Evolutionary conservation across 2,113 vertebrate species (phyloP), one percentile per base, ranked within the genome.

Genomic region (Tetraodon nigroviridis): DNA sequence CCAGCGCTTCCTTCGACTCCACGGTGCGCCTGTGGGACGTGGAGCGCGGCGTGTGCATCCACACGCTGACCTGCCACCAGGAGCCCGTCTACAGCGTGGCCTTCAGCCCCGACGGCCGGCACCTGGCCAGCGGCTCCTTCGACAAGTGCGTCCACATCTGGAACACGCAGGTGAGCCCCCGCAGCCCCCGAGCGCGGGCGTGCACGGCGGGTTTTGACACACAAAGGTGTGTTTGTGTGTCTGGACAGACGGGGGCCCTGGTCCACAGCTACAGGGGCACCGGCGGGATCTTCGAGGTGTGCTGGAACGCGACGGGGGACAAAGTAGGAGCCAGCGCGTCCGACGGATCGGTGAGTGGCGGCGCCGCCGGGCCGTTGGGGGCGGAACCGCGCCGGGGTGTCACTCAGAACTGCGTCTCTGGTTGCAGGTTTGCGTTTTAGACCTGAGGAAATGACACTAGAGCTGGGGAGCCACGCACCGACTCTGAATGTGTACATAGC

Each of bases 401-500:
- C 6, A 44, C 29, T 49, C 44, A 15, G 5, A 15, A 4, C 14
- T 63, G 58, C 20, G 27, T 67, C 18, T 68, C 68, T 55, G 19
- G 19, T 19, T 21, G 0, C 86, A 99, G 97, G 97, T 99, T 90
- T 99, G 97, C 82, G 97, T 99, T 81, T 90, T 99, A 93, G 97
- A 99, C 86, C 91, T 98, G 85, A 95, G 95, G 91, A 99, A 99
- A 97, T 99, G 95, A 95, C 91, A 88, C 90, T 92, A 21, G 49
- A 89, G 86, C 89, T 90, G 90, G 90, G 93, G 94, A 95, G 92
- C 95, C 94, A 93, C 94, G 94, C 94, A 94, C 94, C 96, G 94
- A 98, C 95, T 94, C 94, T 92, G 95, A 98, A 98, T 97, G 96
- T 98, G 96, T 97, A 96, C 93, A 96, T 97, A 96, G 95, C 97